Conservation (phyloP, 1,140 invertebrate species). For the Lithobius niger region DNA sequence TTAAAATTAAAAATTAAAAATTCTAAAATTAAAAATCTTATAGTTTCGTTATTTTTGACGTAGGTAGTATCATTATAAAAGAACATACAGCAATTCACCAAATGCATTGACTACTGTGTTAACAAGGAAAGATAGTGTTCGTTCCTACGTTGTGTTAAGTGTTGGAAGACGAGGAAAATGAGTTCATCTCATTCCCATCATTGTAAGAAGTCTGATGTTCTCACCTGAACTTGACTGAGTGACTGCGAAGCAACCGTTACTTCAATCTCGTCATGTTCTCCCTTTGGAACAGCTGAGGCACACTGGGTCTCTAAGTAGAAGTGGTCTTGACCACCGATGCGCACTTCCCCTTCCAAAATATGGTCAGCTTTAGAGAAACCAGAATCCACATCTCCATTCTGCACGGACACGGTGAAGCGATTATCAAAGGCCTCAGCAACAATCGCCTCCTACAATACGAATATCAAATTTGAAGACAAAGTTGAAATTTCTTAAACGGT, state of each 20-base stretch:
- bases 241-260: conserved; percentile 69
- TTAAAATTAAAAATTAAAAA: no score
- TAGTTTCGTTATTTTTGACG: no score
- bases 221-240: conserved; percentile 52
- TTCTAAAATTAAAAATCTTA: no score
- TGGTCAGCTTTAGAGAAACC: conserved; percentile 49
- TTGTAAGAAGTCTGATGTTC: no score
- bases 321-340: conserved; percentile 86
- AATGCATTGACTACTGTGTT: no score
- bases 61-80: no score
- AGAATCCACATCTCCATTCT: conserved; percentile 50
- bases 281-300: conserved; percentile 54
- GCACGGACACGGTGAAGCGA: neutral
- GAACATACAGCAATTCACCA: no score
- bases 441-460: conserved; percentile 35
- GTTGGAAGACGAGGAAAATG: no score
- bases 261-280: conserved; percentile 72
- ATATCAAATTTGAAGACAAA: conserved; percentile 12
- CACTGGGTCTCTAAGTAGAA: conserved; percentile 88
- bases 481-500: conserved; percentile 12
- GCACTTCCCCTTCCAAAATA: conserved; percentile 53
- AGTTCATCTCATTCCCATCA: no score
- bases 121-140: no score
- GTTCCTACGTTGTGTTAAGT: no score
- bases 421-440: conserved; percentile 13